Base-by-base conservation (phyloP, 2,888 invertebrate genomes). In the Drosophila kokeensis region DNA sequence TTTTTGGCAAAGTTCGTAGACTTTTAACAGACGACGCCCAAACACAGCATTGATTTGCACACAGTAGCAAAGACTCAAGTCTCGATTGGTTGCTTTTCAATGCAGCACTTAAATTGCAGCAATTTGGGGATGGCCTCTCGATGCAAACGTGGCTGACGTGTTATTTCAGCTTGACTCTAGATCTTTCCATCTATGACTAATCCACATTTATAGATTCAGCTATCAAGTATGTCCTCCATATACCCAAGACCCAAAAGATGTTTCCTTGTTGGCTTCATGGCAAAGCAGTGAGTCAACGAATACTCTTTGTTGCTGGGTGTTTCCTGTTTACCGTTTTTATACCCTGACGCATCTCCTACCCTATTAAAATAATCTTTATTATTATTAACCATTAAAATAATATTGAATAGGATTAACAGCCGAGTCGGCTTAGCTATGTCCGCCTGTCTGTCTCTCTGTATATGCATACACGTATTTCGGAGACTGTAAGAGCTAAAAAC, bases 271-370 rank as follows among this genome's bases (percentile, higher is more conserved):
- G 42, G 53, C 30, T 52, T 69, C 67, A 67, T 83, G 86, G 83
- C 83, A 86, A 88, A 69, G 82, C 68, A 73, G 69, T 88, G 84
- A 86, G 83, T 86, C 83, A 82, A 86, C 86, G 70, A 48, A 73
- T 72, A 74, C 40, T 42, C 21, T 64, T 67, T 52, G 32, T 40
- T 40, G n/a, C 18, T n/a, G 18, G 40, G 40, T 10, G n/a, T n/a
- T n/a, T 18, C 29, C 21, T 10, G 18, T 34, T 53, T 18, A 34
- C 34, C 10, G 36, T 27, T 36, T n/a, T 11, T 7, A 24, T 21
- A 13, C 15, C 7, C 13, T 45, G 21, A 15, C 24, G 15, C 45
- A 45, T 24, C 13, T 24, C 15, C 45, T 15, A 45, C 24, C 24
- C 21, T 24, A 24, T 24, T 45, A 15, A 45, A 15, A 45, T 15